Evolutionary conservation across 1,140 invertebrate species (phyloP), one percentile per base, ranked within the genome.

Genomic region (Sycobia sp.): DNA sequence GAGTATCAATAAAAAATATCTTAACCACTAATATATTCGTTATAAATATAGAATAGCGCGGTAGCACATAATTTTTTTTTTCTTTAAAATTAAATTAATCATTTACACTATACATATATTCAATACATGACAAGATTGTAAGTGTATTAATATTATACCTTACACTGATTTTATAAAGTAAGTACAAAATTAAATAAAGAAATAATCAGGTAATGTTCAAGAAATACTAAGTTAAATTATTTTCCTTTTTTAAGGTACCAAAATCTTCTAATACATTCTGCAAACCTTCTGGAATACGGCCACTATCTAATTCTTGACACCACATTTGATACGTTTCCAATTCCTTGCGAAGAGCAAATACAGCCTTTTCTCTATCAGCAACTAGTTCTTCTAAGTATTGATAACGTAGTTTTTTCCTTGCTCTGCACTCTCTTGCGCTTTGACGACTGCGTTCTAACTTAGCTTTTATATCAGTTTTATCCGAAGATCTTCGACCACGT

Each of bases 351-450:
- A 99, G 82, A 8, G 90, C 86, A 67, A 96, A 84, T 4, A 98
- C 95, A n/a, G 96, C 93, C 71, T 95, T 93, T 78, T 98, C 96
- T 63, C 96, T 84, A 78, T 96, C 93, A 2, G 90, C 85, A 2
- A 98, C 96, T 51, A 98, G 81, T 79, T 99, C 96, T 80, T 98
- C 96, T 55, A 99, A 84, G 79, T 99, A 98, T 80, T 99, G 96
- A 80, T 98, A 97, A 23, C 96, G 86, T 39, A 98, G 86, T 75
- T 99, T 98, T 83, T 99, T 99, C 39, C 96, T 85, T 36, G 96
- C 96, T 68, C 96, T 88, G 79, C 96, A 99, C 85, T 98, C 96
- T 71, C 96, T 86, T 65, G 96, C 96, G 84, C 94, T 97, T 84
- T 98, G 96, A 67, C 96, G 86, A 81, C 95, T 98, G 53, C 95